These are phyloP conservation scores for Spinus pinus DNA, from an alignment of 2,797 vertebrate genomes.

Conservation along the genomic window DNA sequence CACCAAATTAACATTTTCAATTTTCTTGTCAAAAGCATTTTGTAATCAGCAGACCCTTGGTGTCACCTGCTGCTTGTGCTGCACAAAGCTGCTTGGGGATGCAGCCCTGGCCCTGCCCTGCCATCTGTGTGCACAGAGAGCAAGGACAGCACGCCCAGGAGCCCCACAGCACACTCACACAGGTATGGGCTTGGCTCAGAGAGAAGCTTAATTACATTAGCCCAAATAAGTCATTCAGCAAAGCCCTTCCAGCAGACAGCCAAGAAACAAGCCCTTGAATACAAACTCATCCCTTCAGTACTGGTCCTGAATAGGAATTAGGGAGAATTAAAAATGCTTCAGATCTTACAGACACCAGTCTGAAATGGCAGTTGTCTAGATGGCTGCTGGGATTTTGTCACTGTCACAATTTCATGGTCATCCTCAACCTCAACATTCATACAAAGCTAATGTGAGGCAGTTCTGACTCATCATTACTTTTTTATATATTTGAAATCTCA, in stretches of 20 bases:
- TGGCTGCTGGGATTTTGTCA: not conserved
- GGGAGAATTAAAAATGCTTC: not conserved
- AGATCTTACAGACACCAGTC: not conserved
- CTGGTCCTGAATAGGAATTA: not conserved
- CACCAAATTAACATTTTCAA: not conserved
- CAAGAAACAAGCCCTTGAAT: not conserved
- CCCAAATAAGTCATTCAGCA: conserved; percentile 22
- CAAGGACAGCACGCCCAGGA: not conserved
- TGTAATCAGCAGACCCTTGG: not conserved
- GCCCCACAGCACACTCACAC: not conserved
- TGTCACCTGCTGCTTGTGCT: accelerated
- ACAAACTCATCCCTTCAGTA: not conserved
- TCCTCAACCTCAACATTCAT: not conserved
- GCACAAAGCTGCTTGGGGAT: not conserved
- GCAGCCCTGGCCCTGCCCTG: not conserved
- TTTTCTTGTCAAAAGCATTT: not conserved
- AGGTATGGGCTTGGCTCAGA: not conserved
- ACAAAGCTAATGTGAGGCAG: not conserved
- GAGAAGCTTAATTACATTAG: conserved; percentile 40
- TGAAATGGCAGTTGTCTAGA: not conserved
- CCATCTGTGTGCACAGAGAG: accelerated
- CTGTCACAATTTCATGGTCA: not conserved
- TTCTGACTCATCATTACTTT: conserved; percentile 3
- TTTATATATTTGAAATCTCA: not conserved
- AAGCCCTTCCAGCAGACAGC: not conserved